Conservation (phyloP, 2,888 invertebrate species). For the Coelopa pilipes region DNA sequence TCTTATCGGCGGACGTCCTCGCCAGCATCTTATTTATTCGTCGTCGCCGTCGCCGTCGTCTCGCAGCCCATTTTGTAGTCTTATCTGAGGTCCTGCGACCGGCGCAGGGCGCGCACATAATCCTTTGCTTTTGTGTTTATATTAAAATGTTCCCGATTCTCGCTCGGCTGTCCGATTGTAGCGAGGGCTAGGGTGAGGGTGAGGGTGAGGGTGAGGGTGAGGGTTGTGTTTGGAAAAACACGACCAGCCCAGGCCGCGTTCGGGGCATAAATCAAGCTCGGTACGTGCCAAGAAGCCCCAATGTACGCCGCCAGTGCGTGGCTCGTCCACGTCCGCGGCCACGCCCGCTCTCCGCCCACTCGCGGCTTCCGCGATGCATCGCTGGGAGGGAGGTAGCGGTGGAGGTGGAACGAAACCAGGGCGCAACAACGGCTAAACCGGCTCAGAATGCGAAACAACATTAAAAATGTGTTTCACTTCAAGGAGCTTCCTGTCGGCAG, state of each 20-base stretch:
- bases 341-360: no score
- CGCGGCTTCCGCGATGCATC: background rate
- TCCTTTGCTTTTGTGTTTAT: conserved; percentile 11
- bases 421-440: background rate
- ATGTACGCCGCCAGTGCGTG: conserved; percentile 53
- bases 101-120: conserved; percentile 8
- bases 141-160: background rate
- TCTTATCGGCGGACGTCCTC: conserved; percentile 7
- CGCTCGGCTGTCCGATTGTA: background rate
- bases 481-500: no score
- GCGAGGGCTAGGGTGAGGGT: background rate
- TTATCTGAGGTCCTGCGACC: background rate
- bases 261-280: conserved; percentile 62
- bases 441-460: no score
- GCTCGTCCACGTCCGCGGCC: no score
- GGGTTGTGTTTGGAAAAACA: conserved; percentile 21
- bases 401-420: background rate
- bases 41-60: background rate
- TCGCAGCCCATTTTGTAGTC: background rate
- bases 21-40: conserved; percentile 6
- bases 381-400: background rate
- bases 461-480: no score
- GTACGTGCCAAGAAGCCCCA: conserved; percentile 61
- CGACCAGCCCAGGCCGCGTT: conserved; percentile 3
- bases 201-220: background rate